Evolutionary conservation across 1,140 invertebrate species (phyloP).

Genomic region (Pseudoatta argentina): DNA sequence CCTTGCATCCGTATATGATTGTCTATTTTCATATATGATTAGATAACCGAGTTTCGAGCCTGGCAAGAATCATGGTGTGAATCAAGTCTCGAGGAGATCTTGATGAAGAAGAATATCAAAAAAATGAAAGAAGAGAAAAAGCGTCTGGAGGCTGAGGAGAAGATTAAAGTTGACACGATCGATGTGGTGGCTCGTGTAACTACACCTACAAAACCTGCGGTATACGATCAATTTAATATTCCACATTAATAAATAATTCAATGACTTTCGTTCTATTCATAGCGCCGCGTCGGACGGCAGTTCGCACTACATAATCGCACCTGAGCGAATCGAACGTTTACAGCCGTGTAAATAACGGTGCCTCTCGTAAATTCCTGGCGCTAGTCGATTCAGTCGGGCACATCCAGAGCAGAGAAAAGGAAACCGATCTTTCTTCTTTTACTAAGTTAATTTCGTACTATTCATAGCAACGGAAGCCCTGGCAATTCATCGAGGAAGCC

Average conservation of each 20-base stretch:
- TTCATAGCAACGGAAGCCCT: conserved; percentile 70
- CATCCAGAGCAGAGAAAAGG: no score
- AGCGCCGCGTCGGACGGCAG: neutral
- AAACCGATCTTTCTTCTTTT: neutral
- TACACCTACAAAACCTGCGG: conserved; percentile 13
- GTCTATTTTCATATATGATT: conserved; percentile 44
- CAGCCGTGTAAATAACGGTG: conserved; percentile 12
- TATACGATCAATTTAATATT: conserved; percentile 27
- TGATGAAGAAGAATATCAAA: conserved; percentile 60
- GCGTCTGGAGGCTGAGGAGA: conserved; percentile 60
- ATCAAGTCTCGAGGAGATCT: conserved; percentile 50
- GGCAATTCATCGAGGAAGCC: conserved; percentile 81
- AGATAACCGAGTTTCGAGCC: conserved; percentile 73
- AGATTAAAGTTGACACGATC: conserved; percentile 57
- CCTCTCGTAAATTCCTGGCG: neutral
- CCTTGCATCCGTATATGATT: conserved; percentile 25
- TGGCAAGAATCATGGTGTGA: conserved; percentile 74
- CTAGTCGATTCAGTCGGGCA: neutral
- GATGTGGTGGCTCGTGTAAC: conserved; percentile 35
- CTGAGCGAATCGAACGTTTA: conserved; percentile 6
- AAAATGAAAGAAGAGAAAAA: conserved; percentile 66
- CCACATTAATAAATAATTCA: conserved; percentile 36
- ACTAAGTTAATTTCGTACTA: conserved; percentile 41
- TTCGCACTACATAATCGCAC: neutral
- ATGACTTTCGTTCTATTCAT: conserved; percentile 2